Evolutionary conservation across 2,797 vertebrate species (phyloP).

Genomic region (Artibeus lituratus): DNA sequence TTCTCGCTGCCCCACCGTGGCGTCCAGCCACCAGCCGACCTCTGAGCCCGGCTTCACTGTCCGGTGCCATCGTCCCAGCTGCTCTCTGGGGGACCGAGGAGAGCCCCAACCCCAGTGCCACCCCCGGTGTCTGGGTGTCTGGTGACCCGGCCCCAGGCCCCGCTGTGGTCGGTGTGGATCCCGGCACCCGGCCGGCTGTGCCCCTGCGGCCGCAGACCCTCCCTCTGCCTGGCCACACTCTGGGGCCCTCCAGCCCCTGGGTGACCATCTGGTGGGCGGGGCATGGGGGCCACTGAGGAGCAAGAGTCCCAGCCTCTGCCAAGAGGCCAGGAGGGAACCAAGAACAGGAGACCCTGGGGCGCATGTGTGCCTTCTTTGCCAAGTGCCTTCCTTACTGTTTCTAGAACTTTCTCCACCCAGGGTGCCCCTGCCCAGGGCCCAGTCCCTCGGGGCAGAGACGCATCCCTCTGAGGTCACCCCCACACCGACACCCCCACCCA

Average conservation of each 20-base stretch:
- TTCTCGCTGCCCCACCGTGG: fast-evolving
- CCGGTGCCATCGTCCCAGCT: background rate
- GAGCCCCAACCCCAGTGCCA: background rate
- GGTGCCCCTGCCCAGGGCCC: no score
- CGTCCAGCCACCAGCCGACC: fast-evolving
- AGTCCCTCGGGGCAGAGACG: fast-evolving
- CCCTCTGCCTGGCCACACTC: fast-evolving
- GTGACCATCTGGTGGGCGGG: fast-evolving
- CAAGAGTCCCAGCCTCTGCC: background rate
- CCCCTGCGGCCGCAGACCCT: background rate
- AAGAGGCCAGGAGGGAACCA: fast-evolving
- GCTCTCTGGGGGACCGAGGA: background rate
- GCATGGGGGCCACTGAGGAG: fast-evolving
- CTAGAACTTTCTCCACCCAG: background rate
- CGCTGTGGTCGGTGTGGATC: fast-evolving
- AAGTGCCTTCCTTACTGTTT: background rate
- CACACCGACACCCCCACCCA: fast-evolving
- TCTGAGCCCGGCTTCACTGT: no score
- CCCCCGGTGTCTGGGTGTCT: background rate
- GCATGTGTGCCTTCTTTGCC: fast-evolving
- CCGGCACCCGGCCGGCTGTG: background rate
- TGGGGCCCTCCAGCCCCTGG: fast-evolving
- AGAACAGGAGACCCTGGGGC: background rate
- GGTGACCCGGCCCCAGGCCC: fast-evolving
- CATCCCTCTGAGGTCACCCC: fast-evolving